Conservation (phyloP, 2,113 vertebrate genomes). For the Labrus mixtus region DNA sequence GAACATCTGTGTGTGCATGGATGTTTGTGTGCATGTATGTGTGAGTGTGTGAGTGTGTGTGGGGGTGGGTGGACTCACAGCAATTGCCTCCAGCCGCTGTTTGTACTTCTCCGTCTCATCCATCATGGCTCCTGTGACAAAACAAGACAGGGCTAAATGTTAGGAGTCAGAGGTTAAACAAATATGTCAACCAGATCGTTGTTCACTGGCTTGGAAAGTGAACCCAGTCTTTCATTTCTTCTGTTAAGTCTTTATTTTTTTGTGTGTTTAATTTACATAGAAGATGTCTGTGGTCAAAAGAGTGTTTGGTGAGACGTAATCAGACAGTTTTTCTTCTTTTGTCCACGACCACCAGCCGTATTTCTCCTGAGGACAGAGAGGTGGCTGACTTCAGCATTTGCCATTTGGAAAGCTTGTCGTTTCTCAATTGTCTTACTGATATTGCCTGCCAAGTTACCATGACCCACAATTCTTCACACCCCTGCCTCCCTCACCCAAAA, state of each 20-base stretch:
- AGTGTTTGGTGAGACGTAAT: constrained; percentile 1
- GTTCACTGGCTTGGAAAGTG: too few species aligned
- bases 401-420: constrained; percentile 34
- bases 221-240: background rate
- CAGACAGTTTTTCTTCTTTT: constrained; percentile 28
- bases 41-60: too few species aligned
- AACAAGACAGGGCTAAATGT: constrained; percentile 40
- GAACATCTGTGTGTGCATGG: constrained; percentile 8
- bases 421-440: constrained; percentile 8
- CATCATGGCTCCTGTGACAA: constrained; percentile 79
- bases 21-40: too few species aligned
- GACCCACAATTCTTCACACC: constrained; percentile 12
- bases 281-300: constrained; percentile 5
- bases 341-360: background rate
- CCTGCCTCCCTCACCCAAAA: background rate
- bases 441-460: constrained; percentile 5
- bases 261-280: background rate
- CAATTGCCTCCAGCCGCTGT: constrained; percentile 84
- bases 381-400: constrained; percentile 11
- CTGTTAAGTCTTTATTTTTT: constrained; percentile 1
- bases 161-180: constrained; percentile 42
- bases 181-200: constrained; percentile 9
- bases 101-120: constrained; percentile 85
- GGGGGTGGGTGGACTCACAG: constrained; percentile 74
- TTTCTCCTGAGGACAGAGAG: constrained; percentile 15